Percentiles rank a stretch among this genome's conserved stretches.
phyloP scores from a whole-genome alignment of 2,797 vertebrate genomes.

The Poeciliopsis presidionis region DNA sequence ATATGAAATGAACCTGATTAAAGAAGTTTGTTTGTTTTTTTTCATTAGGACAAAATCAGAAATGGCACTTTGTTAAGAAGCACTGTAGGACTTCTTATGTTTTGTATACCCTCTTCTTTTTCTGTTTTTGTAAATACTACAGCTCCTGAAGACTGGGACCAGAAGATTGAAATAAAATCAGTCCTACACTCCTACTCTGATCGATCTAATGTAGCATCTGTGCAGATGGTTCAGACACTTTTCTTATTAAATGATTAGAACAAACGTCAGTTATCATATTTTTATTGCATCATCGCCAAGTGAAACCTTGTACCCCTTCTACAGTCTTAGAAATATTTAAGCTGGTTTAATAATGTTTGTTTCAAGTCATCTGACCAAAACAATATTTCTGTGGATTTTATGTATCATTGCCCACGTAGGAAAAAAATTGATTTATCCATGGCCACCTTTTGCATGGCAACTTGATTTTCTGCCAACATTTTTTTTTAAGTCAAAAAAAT shows the following conservation, averaged over 20 bases:
- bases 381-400: not conserved
- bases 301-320: not conserved
- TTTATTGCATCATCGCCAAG: not conserved
- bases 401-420: not conserved
- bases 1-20: slow-evolving; percentile 17
- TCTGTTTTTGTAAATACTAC: slow-evolving; percentile 42
- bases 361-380: not conserved
- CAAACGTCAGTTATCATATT: not conserved
- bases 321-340: not conserved
- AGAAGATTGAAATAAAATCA: slow-evolving; percentile 27
- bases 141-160: slow-evolving; percentile 51
- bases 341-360: not conserved
- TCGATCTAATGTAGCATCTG: slow-evolving; percentile 3
- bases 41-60: slow-evolving; percentile 21
- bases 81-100: slow-evolving; percentile 7
- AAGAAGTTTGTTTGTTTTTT: not conserved
- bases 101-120: slow-evolving; percentile 24
- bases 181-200: slow-evolving; percentile 19
- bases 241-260: not conserved
- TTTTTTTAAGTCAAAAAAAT: not conserved
- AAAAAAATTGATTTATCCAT: not conserved
- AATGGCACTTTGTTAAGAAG: slow-evolving; percentile 61
- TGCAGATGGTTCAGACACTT: not conserved
- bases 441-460: not conserved
- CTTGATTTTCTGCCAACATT: not conserved